Base-by-base conservation (phyloP, 1,140 invertebrate species). In the Carposina sasakii region DNA sequence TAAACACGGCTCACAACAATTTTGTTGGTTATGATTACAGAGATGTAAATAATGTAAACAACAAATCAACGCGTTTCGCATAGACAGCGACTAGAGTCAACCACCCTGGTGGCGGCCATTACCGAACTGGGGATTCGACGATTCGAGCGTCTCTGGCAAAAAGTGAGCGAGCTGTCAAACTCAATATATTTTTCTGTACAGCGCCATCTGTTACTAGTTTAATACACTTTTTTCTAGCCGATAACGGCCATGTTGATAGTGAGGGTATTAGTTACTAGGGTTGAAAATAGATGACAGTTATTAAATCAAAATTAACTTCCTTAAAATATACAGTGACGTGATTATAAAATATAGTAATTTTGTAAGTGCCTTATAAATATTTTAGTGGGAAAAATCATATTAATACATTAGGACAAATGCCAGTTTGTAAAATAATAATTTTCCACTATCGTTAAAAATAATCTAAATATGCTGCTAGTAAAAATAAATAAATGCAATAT, bases 1-100 rank as follows among this genome's bases (percentile, higher is more conserved):
- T 52, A 57, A 60, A 67, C 72, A 82, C 69, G 68, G 60, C 51
- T 55, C 60, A 60, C 61, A 56, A 51, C 55, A 37, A 63, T 56
- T 63, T 61, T 66, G 58, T 56, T 58, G 55, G 54, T 59, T 64
- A 63, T 42, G 62, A 65, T 63, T 52, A n/a, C n/a, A n/a, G 57
- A 59, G 59, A 72, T 70, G 70, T 71, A 73, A 77, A 74, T 71
- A 77, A 79, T 60, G 76, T 82, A 82, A 82, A 82, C 74, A 82
- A 76, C 63, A 58, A 67, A 76, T 73, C 53, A 68, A 69, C 61
- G 51, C 51, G 57, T 44, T 52, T 57, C 36, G 46, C 44, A 61
- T 57, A 58, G 45, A 67, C 57, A 60, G 46, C 47, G 48, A 54
- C 52, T 40, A 49, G 41, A 69, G 52, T 55, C 63, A 55, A 68